Evolutionary conservation across 2,797 vertebrate species (phyloP).

Genomic region (Ibycter americanus): DNA sequence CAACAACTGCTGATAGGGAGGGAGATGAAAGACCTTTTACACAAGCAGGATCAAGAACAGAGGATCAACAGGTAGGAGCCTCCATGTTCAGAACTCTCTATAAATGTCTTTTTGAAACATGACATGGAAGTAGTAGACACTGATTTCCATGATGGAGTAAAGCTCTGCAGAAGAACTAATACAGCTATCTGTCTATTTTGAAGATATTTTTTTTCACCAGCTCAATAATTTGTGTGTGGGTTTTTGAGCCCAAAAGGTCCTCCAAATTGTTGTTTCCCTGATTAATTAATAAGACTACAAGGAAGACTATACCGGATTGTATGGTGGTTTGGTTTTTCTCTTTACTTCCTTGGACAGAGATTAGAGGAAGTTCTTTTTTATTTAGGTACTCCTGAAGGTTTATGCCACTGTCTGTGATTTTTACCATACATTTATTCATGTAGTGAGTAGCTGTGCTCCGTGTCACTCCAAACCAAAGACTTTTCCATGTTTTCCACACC

Average conservation of each 20-base stretch:
- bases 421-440: not conserved
- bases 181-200: not conserved
- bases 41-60: conserved; percentile 82
- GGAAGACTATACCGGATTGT: not conserved
- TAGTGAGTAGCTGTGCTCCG: not conserved
- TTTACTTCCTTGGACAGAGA: not conserved
- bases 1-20: conserved; percentile 88
- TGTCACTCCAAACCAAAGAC: not conserved
- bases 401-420: not conserved
- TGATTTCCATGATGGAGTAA: not conserved
- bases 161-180: not conserved
- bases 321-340: not conserved
- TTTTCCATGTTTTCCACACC: not conserved
- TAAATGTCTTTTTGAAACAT: not conserved
- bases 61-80: conserved; percentile 58
- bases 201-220: not conserved
- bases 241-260: not conserved
- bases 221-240: not conserved
- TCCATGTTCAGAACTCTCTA: not conserved
- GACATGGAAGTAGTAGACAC: not conserved
- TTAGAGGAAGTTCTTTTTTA: not conserved
- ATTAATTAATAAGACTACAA: not conserved
- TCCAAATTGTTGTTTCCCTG: not conserved
- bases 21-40: conserved; percentile 91
- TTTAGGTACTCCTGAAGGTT: not conserved